A percentile compares a stretch with the other conserved stretches of the same genome.
phyloP scores from a whole-genome alignment of 2,888 invertebrate species.

The Nebria salina region DNA sequence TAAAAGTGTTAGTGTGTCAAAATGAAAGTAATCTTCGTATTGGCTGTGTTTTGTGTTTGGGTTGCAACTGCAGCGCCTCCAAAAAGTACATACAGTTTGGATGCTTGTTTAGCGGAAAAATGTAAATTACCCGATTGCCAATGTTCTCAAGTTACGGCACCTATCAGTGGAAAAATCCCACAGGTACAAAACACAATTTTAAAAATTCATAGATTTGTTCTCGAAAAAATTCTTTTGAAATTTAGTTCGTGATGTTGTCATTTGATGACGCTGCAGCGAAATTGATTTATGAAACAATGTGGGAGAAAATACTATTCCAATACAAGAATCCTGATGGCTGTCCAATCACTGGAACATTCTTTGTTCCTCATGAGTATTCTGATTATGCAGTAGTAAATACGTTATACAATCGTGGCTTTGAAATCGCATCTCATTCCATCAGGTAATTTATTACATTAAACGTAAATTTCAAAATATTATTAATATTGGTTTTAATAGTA shows the following conservation, averaged over 20 bases:
- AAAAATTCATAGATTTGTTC: not conserved
- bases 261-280: constrained; percentile 73
- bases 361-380: constrained; percentile 77
- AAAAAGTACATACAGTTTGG: not conserved
- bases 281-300: constrained; percentile 65
- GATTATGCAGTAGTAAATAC: constrained; percentile 71
- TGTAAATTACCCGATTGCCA: not conserved
- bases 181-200: not conserved
- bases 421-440: constrained; percentile 77
- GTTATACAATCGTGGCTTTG: constrained; percentile 69
- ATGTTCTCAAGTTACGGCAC: not conserved
- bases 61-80: not conserved
- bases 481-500: constrained; percentile 30
- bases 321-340: constrained; percentile 73
- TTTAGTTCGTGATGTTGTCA: constrained; percentile 73
- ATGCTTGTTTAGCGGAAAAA: not conserved
- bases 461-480: no score
- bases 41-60: not conserved
- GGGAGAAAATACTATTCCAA: constrained; percentile 64
- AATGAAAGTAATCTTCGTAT: not conserved
- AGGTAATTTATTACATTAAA: constrained; percentile 60
- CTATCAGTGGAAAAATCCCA: not conserved
- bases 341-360: constrained; percentile 73
- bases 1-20: not conserved
- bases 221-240: constrained; percentile 28